phyloP scores from a whole-genome alignment of 2,888 invertebrate genomes.

The Drosophila mayaguana region DNA sequence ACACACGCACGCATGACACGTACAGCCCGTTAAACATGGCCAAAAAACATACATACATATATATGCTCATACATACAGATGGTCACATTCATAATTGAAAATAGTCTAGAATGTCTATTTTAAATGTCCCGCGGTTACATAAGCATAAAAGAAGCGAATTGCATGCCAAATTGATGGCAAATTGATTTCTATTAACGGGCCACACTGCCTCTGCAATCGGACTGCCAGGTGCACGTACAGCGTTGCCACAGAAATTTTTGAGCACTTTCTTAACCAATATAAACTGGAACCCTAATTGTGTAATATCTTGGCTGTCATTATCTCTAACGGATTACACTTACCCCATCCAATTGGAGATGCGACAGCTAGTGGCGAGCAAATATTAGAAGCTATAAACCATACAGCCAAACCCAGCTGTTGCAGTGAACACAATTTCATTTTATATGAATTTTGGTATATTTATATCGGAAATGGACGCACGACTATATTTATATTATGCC shows the following conservation, averaged over 20 bases:
- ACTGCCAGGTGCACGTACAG: slow-evolving; percentile 8
- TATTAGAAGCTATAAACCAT: slow-evolving; percentile 19
- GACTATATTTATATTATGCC: slow-evolving; percentile 1
- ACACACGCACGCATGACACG: slow-evolving; percentile 4
- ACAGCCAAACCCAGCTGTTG: slow-evolving; percentile 26
- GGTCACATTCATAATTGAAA: slow-evolving; percentile 28
- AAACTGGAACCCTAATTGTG: slow-evolving; percentile 30
- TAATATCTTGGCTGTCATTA: slow-evolving; percentile 23
- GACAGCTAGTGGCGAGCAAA: slow-evolving; percentile 17
- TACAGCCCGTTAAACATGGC: slow-evolving; percentile 11
- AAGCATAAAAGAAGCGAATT: slow-evolving; percentile 21
- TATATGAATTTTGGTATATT: slow-evolving; percentile 10
- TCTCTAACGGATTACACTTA: slow-evolving; percentile 39
- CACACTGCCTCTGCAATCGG: background rate
- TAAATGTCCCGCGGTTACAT: slow-evolving; percentile 46
- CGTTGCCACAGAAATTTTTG: slow-evolving; percentile 30
- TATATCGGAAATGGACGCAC: slow-evolving; percentile 10
- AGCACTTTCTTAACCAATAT: slow-evolving; percentile 22
- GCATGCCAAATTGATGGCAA: slow-evolving; percentile 43
- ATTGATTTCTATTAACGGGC: slow-evolving; percentile 36
- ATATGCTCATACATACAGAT: slow-evolving; percentile 9
- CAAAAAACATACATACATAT: slow-evolving; percentile 8
- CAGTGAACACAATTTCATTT: slow-evolving; percentile 39
- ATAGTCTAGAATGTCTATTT: slow-evolving; percentile 19
- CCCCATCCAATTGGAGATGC: slow-evolving; percentile 66